A percentile compares a stretch with the other conserved stretches of the same genome.
Evolutionary conservation across 2,888 invertebrate genomes (phyloP).

Genomic region (Lycophotia porphyrea): DNA sequence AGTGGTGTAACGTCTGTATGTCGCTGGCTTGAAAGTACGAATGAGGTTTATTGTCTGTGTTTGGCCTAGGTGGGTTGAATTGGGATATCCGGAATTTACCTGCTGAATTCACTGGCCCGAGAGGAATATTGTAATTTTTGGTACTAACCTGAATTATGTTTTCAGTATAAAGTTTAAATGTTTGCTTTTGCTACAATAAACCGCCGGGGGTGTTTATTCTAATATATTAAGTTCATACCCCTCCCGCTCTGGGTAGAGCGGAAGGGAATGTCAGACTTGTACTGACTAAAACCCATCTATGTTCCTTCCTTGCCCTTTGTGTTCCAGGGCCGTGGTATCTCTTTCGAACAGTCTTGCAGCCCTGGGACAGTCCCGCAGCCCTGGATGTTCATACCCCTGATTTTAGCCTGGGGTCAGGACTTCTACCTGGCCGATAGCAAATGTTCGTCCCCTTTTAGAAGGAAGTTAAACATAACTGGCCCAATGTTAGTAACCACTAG

Average conservation of each 20-base stretch:
- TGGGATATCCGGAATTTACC: neutral
- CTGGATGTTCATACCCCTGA: neutral
- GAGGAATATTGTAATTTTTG: neutral
- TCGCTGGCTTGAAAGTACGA: slow-evolving; percentile 6
- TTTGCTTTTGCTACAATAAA: neutral
- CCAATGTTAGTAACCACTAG: neutral
- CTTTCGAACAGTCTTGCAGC: too few species aligned
- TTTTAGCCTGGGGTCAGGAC: neutral
- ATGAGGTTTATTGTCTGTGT: slow-evolving; percentile 14
- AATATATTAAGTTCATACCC: neutral
- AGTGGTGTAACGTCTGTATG: slow-evolving; percentile 41
- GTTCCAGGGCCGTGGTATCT: too few species aligned
- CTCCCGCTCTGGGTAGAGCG: too few species aligned
- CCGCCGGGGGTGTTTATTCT: neutral
- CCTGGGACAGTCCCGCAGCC: too few species aligned
- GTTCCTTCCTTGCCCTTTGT: too few species aligned
- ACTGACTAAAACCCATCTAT: too few species aligned
- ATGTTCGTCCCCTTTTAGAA: neutral
- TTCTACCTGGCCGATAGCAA: neutral
- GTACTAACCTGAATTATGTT: neutral
- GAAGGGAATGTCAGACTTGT: too few species aligned
- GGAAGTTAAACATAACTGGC: neutral
- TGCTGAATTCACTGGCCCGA: neutral
- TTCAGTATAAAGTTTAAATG: neutral
- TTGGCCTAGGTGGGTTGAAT: slow-evolving; percentile 8